A percentile compares a stretch with the other conserved stretches of the same genome.
Conservation (phyloP, 2,888 invertebrate genomes). For the Hirtodrosophila alboralis region DNA sequence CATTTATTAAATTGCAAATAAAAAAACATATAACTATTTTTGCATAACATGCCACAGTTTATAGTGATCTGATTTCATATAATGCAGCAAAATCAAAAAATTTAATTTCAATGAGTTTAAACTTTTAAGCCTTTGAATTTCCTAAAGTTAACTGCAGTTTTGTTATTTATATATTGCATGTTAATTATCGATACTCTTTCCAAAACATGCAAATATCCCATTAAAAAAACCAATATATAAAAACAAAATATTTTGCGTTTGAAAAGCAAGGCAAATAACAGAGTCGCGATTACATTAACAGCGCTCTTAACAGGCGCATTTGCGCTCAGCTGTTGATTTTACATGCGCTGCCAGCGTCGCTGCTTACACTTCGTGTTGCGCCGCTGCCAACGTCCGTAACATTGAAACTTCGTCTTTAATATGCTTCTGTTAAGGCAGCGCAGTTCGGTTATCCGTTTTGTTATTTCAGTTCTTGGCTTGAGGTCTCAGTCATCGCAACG, state of each 20-base stretch:
- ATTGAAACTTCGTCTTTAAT: constrained; percentile 37
- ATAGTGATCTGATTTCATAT: constrained; percentile 4
- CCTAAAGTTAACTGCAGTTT: constrained; percentile 35
- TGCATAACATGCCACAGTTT: constrained; percentile 21
- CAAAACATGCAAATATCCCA: constrained; percentile 47
- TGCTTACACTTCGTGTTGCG: constrained; percentile 41
- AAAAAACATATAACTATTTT: too few species aligned
- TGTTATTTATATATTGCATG: constrained; percentile 28
- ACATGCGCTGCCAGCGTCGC: constrained; percentile 44
- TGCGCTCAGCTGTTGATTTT: constrained; percentile 16
- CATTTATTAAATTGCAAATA: too few species aligned
- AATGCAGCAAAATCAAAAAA: not conserved
- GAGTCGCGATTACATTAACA: constrained; percentile 16
- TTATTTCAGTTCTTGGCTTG: constrained; percentile 67
- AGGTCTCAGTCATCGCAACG: constrained; percentile 79
- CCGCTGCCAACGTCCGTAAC: constrained; percentile 20
- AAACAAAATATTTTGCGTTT: constrained; percentile 13
- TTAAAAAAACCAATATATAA: constrained; percentile 8
- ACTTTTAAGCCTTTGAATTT: constrained; percentile 40
- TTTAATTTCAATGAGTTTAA: too few species aligned
- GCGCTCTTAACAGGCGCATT: constrained; percentile 11
- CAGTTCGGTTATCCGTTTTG: constrained; percentile 39
- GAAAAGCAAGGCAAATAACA: constrained; percentile 17
- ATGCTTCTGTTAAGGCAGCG: constrained; percentile 45
- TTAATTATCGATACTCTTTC: constrained; percentile 36